These are phyloP conservation scores for Drosophila quadrilineata DNA, from an alignment of 1,140 invertebrate genomes.

Conservation along the genomic window DNA sequence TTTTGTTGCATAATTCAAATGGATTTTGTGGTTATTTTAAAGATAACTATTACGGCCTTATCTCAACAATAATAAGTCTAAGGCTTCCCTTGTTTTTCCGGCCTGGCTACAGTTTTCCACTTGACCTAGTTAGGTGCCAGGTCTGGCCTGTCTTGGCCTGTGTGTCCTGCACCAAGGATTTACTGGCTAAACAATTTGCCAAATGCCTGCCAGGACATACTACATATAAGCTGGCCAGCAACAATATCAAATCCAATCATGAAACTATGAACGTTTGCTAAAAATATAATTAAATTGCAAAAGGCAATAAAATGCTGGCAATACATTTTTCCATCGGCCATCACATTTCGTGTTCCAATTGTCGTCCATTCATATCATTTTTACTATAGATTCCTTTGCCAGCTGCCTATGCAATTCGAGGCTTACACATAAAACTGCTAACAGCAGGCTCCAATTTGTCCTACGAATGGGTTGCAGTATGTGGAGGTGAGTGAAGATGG, in stretches of 20 bases:
- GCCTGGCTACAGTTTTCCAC: conserved; percentile 63
- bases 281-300: conserved; percentile 24
- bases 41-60: conserved; percentile 63
- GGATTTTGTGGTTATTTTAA: conserved; percentile 75
- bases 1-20: conserved; percentile 68
- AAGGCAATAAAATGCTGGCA: conserved; percentile 30
- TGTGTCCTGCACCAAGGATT: conserved; percentile 59
- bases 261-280: conserved; percentile 15
- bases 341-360: too few species aligned
- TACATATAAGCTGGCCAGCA: conserved; percentile 9
- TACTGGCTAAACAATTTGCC: conserved; percentile 40
- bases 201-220: conserved; percentile 9
- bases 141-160: not conserved
- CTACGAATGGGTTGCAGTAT: too few species aligned
- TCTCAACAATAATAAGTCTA: conserved; percentile 53
- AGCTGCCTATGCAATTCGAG: conserved; percentile 25
- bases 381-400: too few species aligned
- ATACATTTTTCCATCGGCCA: not conserved
- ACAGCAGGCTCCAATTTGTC: too few species aligned
- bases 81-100: conserved; percentile 40
- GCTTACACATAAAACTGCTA: not conserved
- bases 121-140: conserved; percentile 56
- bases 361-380: too few species aligned
- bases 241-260: conserved; percentile 34
- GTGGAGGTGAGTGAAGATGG: too few species aligned